phyloP scores from a whole-genome alignment of 2,888 invertebrate genomes.

The Leucophora obtusa region DNA sequence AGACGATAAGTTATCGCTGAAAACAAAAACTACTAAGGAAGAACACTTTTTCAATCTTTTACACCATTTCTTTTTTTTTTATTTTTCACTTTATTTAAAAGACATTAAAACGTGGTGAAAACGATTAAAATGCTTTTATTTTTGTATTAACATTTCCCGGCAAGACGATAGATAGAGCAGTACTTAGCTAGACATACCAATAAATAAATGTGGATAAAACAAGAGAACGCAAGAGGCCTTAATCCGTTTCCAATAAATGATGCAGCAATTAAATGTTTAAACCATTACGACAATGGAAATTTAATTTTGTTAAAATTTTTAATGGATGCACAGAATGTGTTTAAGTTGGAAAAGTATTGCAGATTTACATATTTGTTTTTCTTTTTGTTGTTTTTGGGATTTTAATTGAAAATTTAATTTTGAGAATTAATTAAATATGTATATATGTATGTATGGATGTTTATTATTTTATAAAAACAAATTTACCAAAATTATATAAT shows the following conservation, averaged over 20 bases:
- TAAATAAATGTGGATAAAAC: constrained; percentile 38
- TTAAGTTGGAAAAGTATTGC: not conserved
- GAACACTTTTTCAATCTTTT: not conserved
- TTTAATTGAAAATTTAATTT: constrained; percentile 1
- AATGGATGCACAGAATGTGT: not conserved
- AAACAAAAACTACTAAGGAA: constrained; percentile 29
- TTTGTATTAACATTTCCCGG: not conserved
- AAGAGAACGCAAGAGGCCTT: not conserved
- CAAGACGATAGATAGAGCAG: constrained; percentile 12
- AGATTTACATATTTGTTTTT: not conserved
- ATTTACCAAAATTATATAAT: constrained; percentile 26
- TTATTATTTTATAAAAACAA: constrained; percentile 9
- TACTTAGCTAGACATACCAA: constrained; percentile 11
- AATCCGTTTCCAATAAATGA: constrained; percentile 48
- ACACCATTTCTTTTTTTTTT: constrained; percentile 3
- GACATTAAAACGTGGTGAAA: constrained; percentile 51
- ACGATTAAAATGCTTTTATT: constrained; percentile 53
- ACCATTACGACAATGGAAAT: constrained; percentile 38
- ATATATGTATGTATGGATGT: not conserved
- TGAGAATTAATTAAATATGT: not conserved
- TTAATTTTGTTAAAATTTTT: constrained; percentile 32
- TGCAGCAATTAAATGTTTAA: constrained; percentile 40
- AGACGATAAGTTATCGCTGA: constrained; percentile 49
- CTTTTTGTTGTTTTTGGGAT: not conserved
- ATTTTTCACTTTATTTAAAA: constrained; percentile 14